Percentiles rank a stretch among this genome's conserved stretches.
Conservation (phyloP, 2,113 vertebrate species). For the Corythoichthys intestinalis region DNA sequence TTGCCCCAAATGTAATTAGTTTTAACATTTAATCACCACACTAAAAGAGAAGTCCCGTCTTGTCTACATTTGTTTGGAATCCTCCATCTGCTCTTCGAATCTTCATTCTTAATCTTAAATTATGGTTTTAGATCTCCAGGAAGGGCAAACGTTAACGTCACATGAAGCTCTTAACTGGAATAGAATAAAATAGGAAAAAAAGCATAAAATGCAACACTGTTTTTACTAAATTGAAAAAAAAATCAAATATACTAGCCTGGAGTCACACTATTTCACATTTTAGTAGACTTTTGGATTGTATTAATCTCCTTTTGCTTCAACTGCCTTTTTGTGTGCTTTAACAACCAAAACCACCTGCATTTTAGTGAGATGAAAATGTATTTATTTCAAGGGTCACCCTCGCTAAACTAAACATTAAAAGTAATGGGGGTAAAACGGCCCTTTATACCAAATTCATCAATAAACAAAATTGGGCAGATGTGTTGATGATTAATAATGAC, state of each 20-base stretch:
- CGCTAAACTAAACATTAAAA: background rate
- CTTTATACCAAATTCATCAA: background rate
- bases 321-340: too few relatives aligned
- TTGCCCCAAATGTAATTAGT: constrained; percentile 4
- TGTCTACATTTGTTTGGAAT: background rate
- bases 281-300: too few relatives aligned
- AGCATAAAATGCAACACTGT: background rate
- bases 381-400: too few relatives aligned
- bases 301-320: too few relatives aligned
- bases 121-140: background rate
- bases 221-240: background rate
- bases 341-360: too few relatives aligned
- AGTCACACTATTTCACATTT: background rate
- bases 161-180: background rate
- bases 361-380: too few relatives aligned
- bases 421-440: background rate
- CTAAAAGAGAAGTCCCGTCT: background rate
- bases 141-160: background rate
- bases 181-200: too few relatives aligned
- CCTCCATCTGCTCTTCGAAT: constrained; percentile 4
- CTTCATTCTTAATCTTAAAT: constrained; percentile 1
- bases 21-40: constrained; percentile 2
- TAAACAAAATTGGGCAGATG: background rate
- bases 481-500: background rate
- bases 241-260: background rate